Conservation (phyloP, 2,113 vertebrate species). For the Chionodraco myersi region DNA sequence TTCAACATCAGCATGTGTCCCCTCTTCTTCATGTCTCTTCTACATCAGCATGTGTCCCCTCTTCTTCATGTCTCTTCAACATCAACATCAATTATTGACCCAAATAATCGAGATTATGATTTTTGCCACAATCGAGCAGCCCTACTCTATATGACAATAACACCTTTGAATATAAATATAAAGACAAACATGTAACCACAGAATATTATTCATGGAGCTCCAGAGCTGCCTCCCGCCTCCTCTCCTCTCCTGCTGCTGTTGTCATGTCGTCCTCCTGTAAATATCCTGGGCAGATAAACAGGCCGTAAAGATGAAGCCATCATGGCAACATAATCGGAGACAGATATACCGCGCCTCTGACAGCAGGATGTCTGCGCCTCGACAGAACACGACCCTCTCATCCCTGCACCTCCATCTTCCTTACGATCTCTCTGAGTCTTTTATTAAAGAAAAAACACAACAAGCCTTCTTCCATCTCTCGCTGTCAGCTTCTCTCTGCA, state of each 20-base stretch:
- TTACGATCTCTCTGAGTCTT: slow-evolving; percentile 14
- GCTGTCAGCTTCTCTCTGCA: slow-evolving; percentile 10
- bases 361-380: slow-evolving; percentile 53
- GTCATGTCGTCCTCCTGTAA: slow-evolving; percentile 55
- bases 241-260: slow-evolving; percentile 18
- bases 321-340: slow-evolving; percentile 69
- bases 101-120: no score
- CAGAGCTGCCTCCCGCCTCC: not conserved
- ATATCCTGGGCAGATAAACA: slow-evolving; percentile 74
- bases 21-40: no score
- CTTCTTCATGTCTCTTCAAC: no score
- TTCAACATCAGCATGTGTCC: no score
- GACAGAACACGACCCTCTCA: slow-evolving; percentile 28
- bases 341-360: slow-evolving; percentile 72
- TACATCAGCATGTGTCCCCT: no score
- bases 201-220: slow-evolving; percentile 18
- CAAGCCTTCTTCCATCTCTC: not conserved
- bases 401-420: slow-evolving; percentile 26
- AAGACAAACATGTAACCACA: no score
- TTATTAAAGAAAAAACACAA: slow-evolving; percentile 7
- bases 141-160: no score
- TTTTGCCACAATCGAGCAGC: no score
- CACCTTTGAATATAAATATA: no score
- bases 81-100: no score
- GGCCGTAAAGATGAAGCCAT: slow-evolving; percentile 75